Evolutionary conservation across 1,140 invertebrate genomes (phyloP), one percentile per base, ranked within the genome.

Genomic region (Drosophila nebulosa): DNA sequence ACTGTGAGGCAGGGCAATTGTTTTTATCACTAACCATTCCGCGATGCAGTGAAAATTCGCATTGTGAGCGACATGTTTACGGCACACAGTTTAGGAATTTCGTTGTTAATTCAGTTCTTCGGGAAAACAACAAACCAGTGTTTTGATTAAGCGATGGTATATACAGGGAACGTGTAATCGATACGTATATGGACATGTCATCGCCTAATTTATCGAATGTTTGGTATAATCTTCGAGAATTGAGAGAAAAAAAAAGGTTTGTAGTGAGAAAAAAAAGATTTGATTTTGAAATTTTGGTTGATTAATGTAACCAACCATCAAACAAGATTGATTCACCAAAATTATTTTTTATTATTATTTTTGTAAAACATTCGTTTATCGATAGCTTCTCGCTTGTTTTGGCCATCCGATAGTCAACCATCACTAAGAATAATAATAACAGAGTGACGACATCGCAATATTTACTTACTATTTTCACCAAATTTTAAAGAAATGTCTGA

Each of bases 371-470:
- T n/a, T n/a, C 27, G 3, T 10, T 12, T 10, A 32, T 10, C 12
- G 30, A 32, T 32, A 32, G 30, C 0, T 32, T 32, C 0, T n/a
- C 9, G 30, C 30, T 10, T 4, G 10, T 12, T 3, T 10, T 32
- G 30, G 10, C 10, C 9, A 4, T 32, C 30, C 4, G 9, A 3
- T 12, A 32, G 10, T 12, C 9, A 4, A 4, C 39, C 39, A 3
- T 46, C 39, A 46, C 27, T 3, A 16, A 3, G 52, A 42, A 27
- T 22, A 60, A 32, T 42, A 73, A 59, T 18, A 62, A 74, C 32
- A 51, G 12, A 53, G 81, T 86, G 81, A 86, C 81, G 81, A 69
- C 78, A 86, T 88, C 64, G 68, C 64, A 88, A 88, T 78, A 78
- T 83, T 75, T 76, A 67, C 81, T 64, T 65, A 62, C 86, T 46